Percentiles rank a stretch among this genome's conserved stretches.
Evolutionary conservation across 2,888 invertebrate genomes (phyloP).

Genomic region (Cryptus viduatorius): DNA sequence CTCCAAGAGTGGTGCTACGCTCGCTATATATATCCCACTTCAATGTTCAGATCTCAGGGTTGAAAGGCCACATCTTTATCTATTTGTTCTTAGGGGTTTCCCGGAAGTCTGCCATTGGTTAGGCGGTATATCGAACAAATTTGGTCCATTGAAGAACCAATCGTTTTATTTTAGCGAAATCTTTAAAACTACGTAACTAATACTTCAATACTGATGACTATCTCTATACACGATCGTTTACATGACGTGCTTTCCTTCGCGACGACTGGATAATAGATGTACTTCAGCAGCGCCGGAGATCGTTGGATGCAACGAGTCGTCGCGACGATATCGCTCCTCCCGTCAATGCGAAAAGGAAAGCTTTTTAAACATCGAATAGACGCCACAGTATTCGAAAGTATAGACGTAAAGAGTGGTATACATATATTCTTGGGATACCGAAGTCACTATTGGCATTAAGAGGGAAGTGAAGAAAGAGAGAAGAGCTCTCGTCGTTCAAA

Average conservation of each 20-base stretch:
- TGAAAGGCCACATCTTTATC: not conserved
- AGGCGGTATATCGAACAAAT: not conserved
- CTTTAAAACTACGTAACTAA: conserved; percentile 32
- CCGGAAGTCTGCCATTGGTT: not conserved
- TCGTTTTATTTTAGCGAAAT: conserved; percentile 43
- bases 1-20: conserved; percentile 60
- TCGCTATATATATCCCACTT: conserved; percentile 11
- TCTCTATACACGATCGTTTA: conserved; percentile 66
- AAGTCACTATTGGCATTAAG: conserved; percentile 63
- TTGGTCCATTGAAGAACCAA: not conserved
- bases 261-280: conserved; percentile 61
- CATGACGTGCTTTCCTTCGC: conserved; percentile 62
- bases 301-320: conserved; percentile 34
- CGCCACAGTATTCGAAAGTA: conserved; percentile 18
- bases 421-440: conserved; percentile 45
- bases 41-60: conserved; percentile 11
- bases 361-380: conserved; percentile 51
- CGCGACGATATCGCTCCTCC: conserved; percentile 53
- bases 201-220: conserved; percentile 30
- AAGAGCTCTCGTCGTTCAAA: conserved; percentile 52
- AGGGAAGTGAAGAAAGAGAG: conserved; percentile 26
- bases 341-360: conserved; percentile 50
- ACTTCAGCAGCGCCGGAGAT: conserved; percentile 50
- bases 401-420: not conserved
- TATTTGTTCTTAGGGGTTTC: not conserved